phyloP scores from a whole-genome alignment of 92 coral and sea anemone genomes.

The Pocillopora grandis region DNA sequence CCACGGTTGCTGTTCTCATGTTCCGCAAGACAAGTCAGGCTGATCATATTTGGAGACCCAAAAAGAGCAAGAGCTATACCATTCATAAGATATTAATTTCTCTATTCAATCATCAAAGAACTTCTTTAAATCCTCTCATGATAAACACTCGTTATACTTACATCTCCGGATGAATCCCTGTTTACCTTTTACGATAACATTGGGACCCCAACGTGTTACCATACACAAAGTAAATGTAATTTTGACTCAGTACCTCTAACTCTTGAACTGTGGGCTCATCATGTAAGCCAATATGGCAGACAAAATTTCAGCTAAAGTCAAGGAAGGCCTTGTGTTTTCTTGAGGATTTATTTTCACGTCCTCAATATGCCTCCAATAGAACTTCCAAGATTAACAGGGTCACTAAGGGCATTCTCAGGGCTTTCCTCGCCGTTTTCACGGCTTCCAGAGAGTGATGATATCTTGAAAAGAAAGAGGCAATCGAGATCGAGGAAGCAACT shows the following conservation, averaged over 20 bases:
- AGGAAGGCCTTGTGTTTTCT: not conserved
- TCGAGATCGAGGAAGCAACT: conserved; percentile 69
- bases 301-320: not conserved
- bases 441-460: conserved; percentile 37
- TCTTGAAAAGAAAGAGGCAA: conserved; percentile 76
- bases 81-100: not conserved
- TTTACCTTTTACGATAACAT: not conserved
- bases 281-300: not conserved
- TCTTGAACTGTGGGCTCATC: not conserved
- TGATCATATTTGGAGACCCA: not conserved
- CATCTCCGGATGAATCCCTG: not conserved
- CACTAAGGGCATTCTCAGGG: conserved; percentile 96
- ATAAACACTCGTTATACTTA: not conserved
- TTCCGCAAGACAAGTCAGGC: not conserved
- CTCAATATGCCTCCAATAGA: conserved; percentile 64
- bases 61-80: not conserved
- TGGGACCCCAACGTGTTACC: not conserved
- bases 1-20: no score
- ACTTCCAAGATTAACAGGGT: conserved; percentile 93
- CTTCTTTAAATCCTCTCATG: not conserved
- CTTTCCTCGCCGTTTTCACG: conserved; percentile 65
- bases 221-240: not conserved
- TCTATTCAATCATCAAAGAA: not conserved
- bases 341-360: not conserved
- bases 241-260: not conserved